Percentiles rank a stretch among this genome's conserved stretches.
Conservation (phyloP, 2,888 invertebrate genomes). For the Pegoplata infirma region DNA sequence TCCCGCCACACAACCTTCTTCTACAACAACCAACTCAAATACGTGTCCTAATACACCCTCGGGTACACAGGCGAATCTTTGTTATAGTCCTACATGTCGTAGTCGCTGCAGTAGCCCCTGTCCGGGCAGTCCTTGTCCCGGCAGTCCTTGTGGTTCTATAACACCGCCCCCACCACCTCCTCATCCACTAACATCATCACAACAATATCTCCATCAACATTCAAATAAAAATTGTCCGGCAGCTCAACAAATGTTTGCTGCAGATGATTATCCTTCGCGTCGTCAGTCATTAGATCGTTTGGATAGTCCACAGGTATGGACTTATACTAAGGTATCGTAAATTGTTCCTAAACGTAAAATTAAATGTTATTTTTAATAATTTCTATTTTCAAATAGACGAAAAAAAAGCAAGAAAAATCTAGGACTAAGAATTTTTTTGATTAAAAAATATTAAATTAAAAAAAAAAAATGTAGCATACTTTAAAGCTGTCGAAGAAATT, state of each 20-base stretch:
- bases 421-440: background rate
- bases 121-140: constrained; percentile 75
- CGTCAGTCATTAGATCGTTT: constrained; percentile 82
- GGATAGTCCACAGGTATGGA: constrained; percentile 78
- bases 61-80: constrained; percentile 70
- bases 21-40: constrained; percentile 63
- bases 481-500: background rate
- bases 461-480: background rate
- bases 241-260: constrained; percentile 75
- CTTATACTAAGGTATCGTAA: constrained; percentile 60
- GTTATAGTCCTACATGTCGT: constrained; percentile 78
- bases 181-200: constrained; percentile 71
- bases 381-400: background rate
- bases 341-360: constrained; percentile 32
- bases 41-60: constrained; percentile 74
- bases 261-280: constrained; percentile 81
- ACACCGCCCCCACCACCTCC: constrained; percentile 80
- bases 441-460: background rate
- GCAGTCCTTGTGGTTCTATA: constrained; percentile 79
- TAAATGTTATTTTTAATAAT: too few species aligned
- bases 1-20: constrained; percentile 45
- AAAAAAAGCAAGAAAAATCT: constrained; percentile 13
- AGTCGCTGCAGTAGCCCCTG: constrained; percentile 78
- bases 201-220: constrained; percentile 76
- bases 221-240: constrained; percentile 78